Conservation (phyloP, 53 echinoderm and acorn worm genomes). For the Henricia sp. region DNA sequence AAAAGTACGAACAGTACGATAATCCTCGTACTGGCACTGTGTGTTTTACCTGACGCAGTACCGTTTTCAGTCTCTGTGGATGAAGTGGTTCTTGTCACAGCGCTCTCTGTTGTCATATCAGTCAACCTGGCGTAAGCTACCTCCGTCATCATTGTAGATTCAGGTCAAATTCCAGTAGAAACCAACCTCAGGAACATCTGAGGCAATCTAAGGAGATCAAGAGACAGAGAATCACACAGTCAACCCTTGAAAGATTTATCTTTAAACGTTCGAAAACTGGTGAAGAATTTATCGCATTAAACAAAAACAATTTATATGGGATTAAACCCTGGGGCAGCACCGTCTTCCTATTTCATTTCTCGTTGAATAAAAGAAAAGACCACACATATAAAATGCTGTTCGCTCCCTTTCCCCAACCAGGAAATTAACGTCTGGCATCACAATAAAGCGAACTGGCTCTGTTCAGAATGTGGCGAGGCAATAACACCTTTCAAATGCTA, state of each 20-base stretch:
- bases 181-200: too few species aligned
- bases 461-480: too few species aligned
- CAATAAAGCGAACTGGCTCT: background rate
- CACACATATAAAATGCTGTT: too few species aligned
- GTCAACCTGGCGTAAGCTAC: background rate
- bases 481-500: too few species aligned
- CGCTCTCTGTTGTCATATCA: constrained; percentile 35
- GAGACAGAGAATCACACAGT: background rate
- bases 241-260: too few species aligned
- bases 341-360: too few species aligned
- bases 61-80: background rate
- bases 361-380: too few species aligned
- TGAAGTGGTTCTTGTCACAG: background rate
- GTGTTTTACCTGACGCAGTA: background rate
- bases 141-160: constrained; percentile 20
- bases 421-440: constrained; percentile 41
- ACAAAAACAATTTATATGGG: too few species aligned
- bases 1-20: constrained; percentile 84
- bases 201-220: background rate
- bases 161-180: background rate
- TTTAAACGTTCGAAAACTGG: too few species aligned
- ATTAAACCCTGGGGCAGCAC: too few species aligned
- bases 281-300: too few species aligned
- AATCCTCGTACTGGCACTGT: constrained; percentile 70
- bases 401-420: background rate